Percentiles rank a stretch among this genome's conserved stretches.
Conservation (phyloP, 2,797 vertebrate species). For the Sebastes minor region DNA sequence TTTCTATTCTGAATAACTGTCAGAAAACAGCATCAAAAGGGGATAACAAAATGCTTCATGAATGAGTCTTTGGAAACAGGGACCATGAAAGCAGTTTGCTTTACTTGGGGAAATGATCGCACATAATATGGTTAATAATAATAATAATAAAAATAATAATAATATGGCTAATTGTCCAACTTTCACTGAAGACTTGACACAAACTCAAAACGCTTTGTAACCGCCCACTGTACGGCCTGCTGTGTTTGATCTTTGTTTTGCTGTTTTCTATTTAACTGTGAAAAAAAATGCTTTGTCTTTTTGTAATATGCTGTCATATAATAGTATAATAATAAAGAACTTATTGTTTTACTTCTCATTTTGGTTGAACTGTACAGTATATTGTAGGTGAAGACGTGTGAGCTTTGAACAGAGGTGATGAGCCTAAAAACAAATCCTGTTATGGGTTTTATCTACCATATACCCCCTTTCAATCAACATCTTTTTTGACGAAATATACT, state of each 20-base stretch:
- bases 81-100: slow-evolving; percentile 55
- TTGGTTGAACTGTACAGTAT: background rate
- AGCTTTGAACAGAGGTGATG: background rate
- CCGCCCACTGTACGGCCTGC: slow-evolving; percentile 40
- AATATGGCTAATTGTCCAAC: background rate
- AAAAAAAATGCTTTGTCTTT: slow-evolving; percentile 61
- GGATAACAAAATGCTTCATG: slow-evolving; percentile 39
- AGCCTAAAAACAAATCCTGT: background rate
- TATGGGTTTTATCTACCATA: rapidly evolving
- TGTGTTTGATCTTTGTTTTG: slow-evolving; percentile 65
- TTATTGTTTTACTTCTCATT: slow-evolving; percentile 70
- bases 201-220: slow-evolving; percentile 31
- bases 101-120: slow-evolving; percentile 7
- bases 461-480: background rate
- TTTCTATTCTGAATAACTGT: slow-evolving; percentile 16
- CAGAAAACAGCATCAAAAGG: background rate
- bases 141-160: background rate
- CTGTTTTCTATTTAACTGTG: slow-evolving; percentile 80
- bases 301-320: slow-evolving; percentile 76
- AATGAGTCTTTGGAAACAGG: slow-evolving; percentile 62
- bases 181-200: slow-evolving; percentile 19
- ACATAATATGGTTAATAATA: background rate
- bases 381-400: background rate
- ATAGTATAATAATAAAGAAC: slow-evolving; percentile 66
- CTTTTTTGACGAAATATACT: rapidly evolving